Conservation (phyloP, 2,797 vertebrate genomes). For the Myotis planiceps region DNA sequence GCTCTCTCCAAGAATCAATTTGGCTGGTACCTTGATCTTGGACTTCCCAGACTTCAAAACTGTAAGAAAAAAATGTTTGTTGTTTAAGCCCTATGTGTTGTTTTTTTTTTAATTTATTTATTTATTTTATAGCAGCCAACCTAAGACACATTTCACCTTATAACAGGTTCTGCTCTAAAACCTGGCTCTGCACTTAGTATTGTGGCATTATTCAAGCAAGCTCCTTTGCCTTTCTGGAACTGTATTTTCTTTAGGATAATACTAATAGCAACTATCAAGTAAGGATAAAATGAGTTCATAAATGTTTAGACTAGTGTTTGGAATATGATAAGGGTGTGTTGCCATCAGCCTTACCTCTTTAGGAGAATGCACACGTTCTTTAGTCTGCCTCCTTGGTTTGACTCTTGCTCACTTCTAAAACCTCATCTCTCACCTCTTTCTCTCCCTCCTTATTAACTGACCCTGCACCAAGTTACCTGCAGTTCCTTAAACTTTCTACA, state of each 20-base stretch:
- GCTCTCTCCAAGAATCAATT: not conserved
- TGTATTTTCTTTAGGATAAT: not conserved
- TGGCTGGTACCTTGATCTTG: not conserved
- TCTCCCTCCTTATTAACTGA: not conserved
- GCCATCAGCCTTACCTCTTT: not conserved
- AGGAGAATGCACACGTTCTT: not conserved
- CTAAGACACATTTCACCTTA: not conserved
- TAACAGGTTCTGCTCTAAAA: not conserved
- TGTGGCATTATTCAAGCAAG: not conserved
- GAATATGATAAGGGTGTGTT: not conserved
- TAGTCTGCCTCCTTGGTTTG: not conserved
- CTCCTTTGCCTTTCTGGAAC: not conserved
- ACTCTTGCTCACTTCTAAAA: not conserved
- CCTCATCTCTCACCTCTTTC: not conserved
- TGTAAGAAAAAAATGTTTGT: not conserved
- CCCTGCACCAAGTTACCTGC: not conserved
- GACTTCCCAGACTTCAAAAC: not conserved
- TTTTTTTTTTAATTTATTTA: not conserved
- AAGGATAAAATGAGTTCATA: not conserved
- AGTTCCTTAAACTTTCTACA: not conserved
- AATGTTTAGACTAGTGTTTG: not conserved
- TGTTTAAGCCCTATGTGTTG: not conserved
- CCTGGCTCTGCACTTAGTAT: not conserved
- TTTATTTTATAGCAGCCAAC: not conserved
- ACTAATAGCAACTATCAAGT: not conserved